Evolutionary conservation across 1,140 invertebrate species (phyloP).

Genomic region (Lanistes nyassanus): DNA sequence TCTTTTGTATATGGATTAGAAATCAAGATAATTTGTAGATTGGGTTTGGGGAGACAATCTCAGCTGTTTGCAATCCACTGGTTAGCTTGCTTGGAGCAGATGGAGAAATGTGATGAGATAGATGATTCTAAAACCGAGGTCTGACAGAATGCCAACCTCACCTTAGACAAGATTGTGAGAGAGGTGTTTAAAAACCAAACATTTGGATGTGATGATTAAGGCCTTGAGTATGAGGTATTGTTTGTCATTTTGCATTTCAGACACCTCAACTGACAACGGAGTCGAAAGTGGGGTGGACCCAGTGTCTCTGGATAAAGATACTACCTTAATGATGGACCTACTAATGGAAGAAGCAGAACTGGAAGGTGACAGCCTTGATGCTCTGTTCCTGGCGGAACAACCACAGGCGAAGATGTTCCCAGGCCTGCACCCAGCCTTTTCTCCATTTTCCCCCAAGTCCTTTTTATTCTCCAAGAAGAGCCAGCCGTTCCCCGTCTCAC

Average conservation of each 20-base stretch:
- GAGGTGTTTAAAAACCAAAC: no score
- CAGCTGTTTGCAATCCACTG: no score
- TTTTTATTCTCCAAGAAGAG: constrained; percentile 29
- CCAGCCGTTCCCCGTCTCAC: constrained; percentile 9
- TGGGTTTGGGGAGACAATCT: no score
- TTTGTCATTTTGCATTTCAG: neutral
- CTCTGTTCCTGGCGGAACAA: constrained; percentile 1
- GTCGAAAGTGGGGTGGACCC: constrained; percentile 14
- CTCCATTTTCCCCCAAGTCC: constrained; percentile 29
- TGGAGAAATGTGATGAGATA: neutral
- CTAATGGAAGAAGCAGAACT: constrained; percentile 53
- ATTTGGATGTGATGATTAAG: no score
- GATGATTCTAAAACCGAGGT: no score
- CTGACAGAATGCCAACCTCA: no score
- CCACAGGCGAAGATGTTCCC: constrained; percentile 27
- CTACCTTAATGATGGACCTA: constrained; percentile 56
- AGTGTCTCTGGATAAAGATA: constrained; percentile 43
- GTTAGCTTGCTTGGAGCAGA: no score
- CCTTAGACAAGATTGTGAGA: no score
- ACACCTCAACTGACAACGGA: constrained; percentile 1
- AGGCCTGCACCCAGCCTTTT: constrained; percentile 10
- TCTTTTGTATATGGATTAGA: no score
- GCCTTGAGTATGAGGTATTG: no score
- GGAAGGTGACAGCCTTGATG: constrained; percentile 46
- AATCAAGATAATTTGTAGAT: no score